Percentiles rank a stretch among this genome's conserved stretches.
Evolutionary conservation across 2,888 invertebrate species (phyloP).

Genomic region (Urechis unicinctus): DNA sequence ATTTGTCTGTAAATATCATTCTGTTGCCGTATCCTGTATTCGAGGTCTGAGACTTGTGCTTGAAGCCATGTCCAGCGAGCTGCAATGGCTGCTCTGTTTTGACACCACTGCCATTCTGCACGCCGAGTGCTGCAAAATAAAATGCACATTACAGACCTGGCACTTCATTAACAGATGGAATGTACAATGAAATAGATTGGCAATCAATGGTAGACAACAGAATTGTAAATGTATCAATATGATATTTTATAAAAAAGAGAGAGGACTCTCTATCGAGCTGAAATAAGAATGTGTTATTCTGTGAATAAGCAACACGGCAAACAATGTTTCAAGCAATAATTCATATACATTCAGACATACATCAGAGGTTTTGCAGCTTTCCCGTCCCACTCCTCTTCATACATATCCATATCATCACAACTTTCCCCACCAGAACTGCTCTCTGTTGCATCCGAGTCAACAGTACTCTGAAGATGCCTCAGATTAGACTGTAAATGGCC

Average conservation of each 20-base stretch:
- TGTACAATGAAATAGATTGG: neutral
- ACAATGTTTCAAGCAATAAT: neutral
- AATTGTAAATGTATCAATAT: too few relatives aligned
- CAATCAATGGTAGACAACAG: too few relatives aligned
- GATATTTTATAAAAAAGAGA: too few relatives aligned
- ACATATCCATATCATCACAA: slow-evolving; percentile 70
- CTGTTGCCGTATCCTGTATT: slow-evolving; percentile 83
- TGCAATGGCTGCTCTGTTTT: slow-evolving; percentile 74
- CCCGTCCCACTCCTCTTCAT: slow-evolving; percentile 10
- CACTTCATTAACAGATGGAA: neutral
- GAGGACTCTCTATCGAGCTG: too few relatives aligned
- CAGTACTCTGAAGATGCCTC: slow-evolving; percentile 65
- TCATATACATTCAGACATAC: slow-evolving; percentile 1
- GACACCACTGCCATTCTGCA: slow-evolving; percentile 55
- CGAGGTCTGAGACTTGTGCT: slow-evolving; percentile 85
- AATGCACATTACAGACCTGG: neutral
- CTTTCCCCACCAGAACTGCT: slow-evolving; percentile 92
- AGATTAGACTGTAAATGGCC: slow-evolving; percentile 70
- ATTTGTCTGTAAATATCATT: slow-evolving; percentile 64
- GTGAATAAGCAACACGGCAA: neutral
- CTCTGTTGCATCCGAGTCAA: slow-evolving; percentile 89
- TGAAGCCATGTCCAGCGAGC: slow-evolving; percentile 87
- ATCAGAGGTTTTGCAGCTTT: neutral
- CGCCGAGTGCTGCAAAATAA: slow-evolving; percentile 50
- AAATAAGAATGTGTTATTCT: too few relatives aligned